Percentiles rank a stretch among this genome's conserved stretches.
Conservation (phyloP, 2,113 vertebrate species). For the Callionymus lyra region DNA sequence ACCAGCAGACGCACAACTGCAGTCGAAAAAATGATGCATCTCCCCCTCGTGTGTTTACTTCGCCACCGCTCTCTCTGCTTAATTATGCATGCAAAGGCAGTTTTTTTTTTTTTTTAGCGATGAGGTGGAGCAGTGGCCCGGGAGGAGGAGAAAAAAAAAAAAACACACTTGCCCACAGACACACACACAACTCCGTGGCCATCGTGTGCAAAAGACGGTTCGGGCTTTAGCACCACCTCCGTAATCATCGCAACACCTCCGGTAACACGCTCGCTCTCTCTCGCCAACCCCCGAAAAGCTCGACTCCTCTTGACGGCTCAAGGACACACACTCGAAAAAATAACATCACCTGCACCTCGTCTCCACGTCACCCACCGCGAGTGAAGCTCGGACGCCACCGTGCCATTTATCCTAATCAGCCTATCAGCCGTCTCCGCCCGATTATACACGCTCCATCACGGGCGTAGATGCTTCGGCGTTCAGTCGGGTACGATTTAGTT, state of each 20-base stretch:
- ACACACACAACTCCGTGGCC: no score
- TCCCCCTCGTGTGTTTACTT: slow-evolving; percentile 57
- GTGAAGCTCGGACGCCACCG: no score
- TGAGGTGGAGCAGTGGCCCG: slow-evolving; percentile 45
- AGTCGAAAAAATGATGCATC: slow-evolving; percentile 31
- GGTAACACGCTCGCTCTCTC: no score
- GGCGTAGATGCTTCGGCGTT: no score
- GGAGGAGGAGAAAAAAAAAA: no score
- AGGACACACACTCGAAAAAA: slow-evolving; percentile 23
- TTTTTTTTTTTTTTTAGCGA: slow-evolving; percentile 34
- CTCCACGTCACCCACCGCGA: no score
- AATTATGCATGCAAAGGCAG: slow-evolving; percentile 64
- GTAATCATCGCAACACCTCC: slow-evolving; percentile 21
- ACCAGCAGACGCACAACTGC: slow-evolving; percentile 1
- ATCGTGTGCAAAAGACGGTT: slow-evolving; percentile 14
- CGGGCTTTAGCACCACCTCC: slow-evolving; percentile 28
- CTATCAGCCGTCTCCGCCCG: no score
- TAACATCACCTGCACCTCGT: no score
- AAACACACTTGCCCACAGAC: slow-evolving; percentile 14
- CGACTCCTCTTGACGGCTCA: slow-evolving; percentile 23
- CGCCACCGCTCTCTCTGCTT: slow-evolving; percentile 51
- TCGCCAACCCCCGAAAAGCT: slow-evolving; percentile 15
- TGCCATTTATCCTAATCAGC: no score
- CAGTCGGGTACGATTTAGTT: no score
- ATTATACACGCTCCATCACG: no score